These are phyloP conservation scores for Drosophila fuyamai DNA, from an alignment of 1,140 invertebrate genomes.

Conservation along the genomic window DNA sequence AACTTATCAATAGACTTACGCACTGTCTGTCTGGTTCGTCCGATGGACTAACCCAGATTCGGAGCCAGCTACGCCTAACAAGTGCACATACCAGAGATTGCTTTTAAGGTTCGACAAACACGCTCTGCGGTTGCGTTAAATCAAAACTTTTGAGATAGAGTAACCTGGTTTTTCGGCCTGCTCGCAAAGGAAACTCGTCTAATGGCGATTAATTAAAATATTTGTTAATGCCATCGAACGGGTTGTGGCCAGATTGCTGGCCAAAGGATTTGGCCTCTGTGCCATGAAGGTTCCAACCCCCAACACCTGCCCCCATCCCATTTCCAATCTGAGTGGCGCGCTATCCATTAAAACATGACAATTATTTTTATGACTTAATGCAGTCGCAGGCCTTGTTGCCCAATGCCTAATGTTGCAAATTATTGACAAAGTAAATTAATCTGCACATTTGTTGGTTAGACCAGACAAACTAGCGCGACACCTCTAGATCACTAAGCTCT, in stretches of 20 bases:
- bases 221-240: constrained; percentile 68
- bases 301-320: not conserved
- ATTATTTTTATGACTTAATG: constrained; percentile 51
- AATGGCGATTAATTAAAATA: constrained; percentile 77
- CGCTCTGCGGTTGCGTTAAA: constrained; percentile 36
- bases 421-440: constrained; percentile 63
- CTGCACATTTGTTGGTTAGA: constrained; percentile 43
- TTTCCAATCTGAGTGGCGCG: constrained; percentile 1
- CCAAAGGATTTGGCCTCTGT: constrained; percentile 37
- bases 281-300: constrained; percentile 19
- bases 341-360: constrained; percentile 48
- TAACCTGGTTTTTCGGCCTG: constrained; percentile 52
- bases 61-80: constrained; percentile 60
- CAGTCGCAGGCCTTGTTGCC: constrained; percentile 38
- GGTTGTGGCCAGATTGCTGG: constrained; percentile 46
- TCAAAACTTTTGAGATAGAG: constrained; percentile 46
- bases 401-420: constrained; percentile 52
- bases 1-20: constrained; percentile 10
- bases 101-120: constrained; percentile 36
- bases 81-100: constrained; percentile 57
- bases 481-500: constrained; percentile 28
- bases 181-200: constrained; percentile 48
- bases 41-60: constrained; percentile 56
- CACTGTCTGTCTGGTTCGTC: constrained; percentile 10
- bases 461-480: constrained; percentile 46